phyloP scores from a whole-genome alignment of 2,797 vertebrate genomes.

The Clarias laeviceps region DNA sequence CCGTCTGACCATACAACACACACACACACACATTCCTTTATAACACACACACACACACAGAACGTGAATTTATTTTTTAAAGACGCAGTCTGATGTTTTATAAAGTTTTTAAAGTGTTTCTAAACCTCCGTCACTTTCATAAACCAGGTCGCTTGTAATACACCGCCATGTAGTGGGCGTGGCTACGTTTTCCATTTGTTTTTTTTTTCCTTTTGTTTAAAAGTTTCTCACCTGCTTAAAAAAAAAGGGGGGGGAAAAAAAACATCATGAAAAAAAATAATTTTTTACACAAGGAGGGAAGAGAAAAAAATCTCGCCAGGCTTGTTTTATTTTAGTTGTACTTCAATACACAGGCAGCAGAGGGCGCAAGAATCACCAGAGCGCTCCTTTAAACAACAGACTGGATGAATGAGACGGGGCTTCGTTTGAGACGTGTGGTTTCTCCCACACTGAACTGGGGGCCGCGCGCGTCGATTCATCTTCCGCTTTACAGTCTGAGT shows the following conservation, averaged over 20 bases:
- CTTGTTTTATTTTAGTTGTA: background rate
- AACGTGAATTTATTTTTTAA: background rate
- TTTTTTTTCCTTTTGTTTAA: background rate
- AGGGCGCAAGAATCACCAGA: background rate
- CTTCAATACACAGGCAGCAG: background rate
- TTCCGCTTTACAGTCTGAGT: too few species aligned
- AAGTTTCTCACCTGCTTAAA: background rate
- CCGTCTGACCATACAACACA: background rate
- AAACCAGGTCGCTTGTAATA: too few species aligned
- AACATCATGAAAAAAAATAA: accelerated
- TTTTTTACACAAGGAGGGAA: background rate
- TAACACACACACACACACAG: background rate
- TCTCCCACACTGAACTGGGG: background rate
- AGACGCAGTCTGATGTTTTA: background rate
- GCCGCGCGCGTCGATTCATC: too few species aligned
- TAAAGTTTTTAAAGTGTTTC: background rate
- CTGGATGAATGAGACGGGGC: too few species aligned
- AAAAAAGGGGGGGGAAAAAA: too few species aligned
- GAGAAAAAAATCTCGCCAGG: background rate
- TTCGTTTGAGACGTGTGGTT: background rate
- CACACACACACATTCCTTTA: too few species aligned
- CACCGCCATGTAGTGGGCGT: background rate
- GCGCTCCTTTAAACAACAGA: background rate
- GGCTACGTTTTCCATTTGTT: too few species aligned
- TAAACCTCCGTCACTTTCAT: background rate